Base-by-base conservation (phyloP, 2,797 vertebrate genomes). In the Scomberomorus guttatus region DNA sequence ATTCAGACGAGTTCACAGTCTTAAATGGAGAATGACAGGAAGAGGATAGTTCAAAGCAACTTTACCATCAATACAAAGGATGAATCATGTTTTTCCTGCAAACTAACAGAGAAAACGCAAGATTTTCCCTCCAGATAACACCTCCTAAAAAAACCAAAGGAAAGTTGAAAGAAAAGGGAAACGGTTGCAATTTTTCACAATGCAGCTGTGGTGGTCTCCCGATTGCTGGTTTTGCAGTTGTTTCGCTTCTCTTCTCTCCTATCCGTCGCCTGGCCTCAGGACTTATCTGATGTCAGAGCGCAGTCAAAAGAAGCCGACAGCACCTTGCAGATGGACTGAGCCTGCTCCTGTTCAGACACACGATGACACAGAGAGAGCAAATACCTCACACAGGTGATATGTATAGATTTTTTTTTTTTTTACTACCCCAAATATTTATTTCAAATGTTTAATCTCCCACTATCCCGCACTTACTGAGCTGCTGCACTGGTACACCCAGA, bases 401-500 rank as follows among this genome's bases (percentile, higher is more conserved):
- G 3, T 3, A 50, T 32, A 32, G 32, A 32, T 0, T 5, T 32
- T 32, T 32, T 5, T 32, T 32, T 10, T 8, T 57, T 42, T 74
- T 44, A n/a, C 17, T 29, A 17, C 18, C 20, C 29, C 4, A 55
- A 39, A 6, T 37, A 3, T 37, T 24, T 24, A n/a, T 9, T 24
- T 15, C 14, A 34, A n/a, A 13, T n/a, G 6, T 34, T 62, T 25
- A 48, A 18, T n/a, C 15, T 44, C 12, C 3, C 4, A 44, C 42
- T 6, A 15, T 15, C 15, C 15, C 11, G 0, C 60, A 77, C 97
- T 97, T 90, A 99, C 98, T 82, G 97, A 94, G 90, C 95, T 98
- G 93, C 91, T 96, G 90, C 98, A 99, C 94, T 99, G 98, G 84
- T 99, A 99, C 1, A 99, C 95, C 97, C 98, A 99, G 84, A 99